Evolutionary conservation across 64 coral and sea anemone species (phyloP).

Genomic region (Dendronephthya gigantea): DNA sequence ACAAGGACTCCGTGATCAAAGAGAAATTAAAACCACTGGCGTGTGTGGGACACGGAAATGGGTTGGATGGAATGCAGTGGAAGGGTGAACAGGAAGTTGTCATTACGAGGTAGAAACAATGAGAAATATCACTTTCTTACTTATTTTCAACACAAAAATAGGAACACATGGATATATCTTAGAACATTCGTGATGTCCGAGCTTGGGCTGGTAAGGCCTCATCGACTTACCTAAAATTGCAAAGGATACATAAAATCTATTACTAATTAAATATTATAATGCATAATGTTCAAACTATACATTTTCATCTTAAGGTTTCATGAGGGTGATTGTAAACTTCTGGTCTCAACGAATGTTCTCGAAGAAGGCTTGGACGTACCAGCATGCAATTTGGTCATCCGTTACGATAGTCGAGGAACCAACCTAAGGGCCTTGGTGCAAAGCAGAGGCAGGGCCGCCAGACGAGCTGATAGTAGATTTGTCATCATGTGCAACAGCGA

Average conservation of each 20-base stretch:
- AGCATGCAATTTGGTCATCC: conserved; percentile 76
- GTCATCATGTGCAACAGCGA: conserved; percentile 54
- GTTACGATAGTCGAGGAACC: conserved; percentile 64
- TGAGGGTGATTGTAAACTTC: conserved; percentile 55
- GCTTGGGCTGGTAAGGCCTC: too few species aligned
- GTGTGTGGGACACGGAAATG: conserved; percentile 77
- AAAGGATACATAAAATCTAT: too few species aligned
- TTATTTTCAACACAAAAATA: too few species aligned
- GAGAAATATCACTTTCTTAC: background rate
- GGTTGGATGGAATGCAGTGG: conserved; percentile 92
- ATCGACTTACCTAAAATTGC: too few species aligned
- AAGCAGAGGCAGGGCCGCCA: conserved; percentile 60
- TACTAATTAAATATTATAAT: too few species aligned
- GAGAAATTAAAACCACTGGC: conserved; percentile 52
- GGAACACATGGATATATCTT: too few species aligned
- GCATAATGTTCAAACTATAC: background rate
- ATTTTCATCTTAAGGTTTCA: background rate
- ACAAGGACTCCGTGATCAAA: conserved; percentile 20
- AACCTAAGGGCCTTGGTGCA: conserved; percentile 52
- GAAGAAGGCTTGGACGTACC: conserved; percentile 94
- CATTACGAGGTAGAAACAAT: conserved; percentile 34
- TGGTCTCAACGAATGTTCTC: conserved; percentile 76
- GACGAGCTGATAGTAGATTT: conserved; percentile 61
- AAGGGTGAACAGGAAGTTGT: conserved; percentile 73
- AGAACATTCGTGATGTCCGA: too few species aligned